Conservation (phyloP, 2,113 vertebrate genomes). For the Tringa solitaria region DNA sequence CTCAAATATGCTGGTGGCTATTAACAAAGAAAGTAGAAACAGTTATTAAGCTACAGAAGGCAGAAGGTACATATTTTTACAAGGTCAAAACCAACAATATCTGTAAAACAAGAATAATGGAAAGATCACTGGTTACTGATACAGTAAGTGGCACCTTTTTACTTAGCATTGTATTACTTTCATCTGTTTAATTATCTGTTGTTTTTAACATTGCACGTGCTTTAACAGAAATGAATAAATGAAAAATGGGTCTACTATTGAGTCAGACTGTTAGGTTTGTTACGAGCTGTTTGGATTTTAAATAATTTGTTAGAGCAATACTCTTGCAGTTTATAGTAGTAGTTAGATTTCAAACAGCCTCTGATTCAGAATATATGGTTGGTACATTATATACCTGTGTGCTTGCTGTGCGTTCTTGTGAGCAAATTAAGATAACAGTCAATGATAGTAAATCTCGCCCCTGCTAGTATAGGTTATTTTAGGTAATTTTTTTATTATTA, state of each 20-base stretch:
- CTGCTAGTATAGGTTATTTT: not conserved
- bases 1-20: not conserved
- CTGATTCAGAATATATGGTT: not conserved
- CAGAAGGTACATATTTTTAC: not conserved
- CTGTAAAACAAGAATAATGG: not conserved
- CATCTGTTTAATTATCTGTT: not conserved
- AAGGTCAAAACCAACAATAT: not conserved
- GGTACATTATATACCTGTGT: not conserved
- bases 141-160: not conserved
- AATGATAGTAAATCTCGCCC: not conserved
- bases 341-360: not conserved
- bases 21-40: not conserved
- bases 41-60: not conserved
- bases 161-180: not conserved
- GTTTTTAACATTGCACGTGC: not conserved
- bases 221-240: not conserved
- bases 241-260: not conserved
- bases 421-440: not conserved
- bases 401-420: not conserved
- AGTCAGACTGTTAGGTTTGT: not conserved
- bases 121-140: not conserved
- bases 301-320: not conserved
- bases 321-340: not conserved
- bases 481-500: not conserved
- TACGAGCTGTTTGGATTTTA: not conserved